Percentiles rank a stretch among this genome's conserved stretches.
These are phyloP conservation scores for Atta cephalotes DNA, from an alignment of 1,140 invertebrate genomes.

Conservation along the genomic window DNA sequence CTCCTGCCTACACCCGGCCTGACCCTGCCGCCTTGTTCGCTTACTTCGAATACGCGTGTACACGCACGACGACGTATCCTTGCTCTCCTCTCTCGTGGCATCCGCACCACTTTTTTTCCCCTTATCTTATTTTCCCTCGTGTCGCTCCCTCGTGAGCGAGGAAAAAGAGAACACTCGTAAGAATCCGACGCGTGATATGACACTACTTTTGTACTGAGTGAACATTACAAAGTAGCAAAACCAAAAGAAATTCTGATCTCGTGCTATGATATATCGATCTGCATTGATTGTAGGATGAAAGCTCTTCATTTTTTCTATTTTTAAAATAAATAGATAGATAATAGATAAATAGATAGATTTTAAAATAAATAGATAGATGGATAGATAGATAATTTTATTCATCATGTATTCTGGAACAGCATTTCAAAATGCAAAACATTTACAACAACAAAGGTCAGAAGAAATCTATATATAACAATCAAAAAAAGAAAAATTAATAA, in stretches of 20 bases:
- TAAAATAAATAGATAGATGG: not conserved
- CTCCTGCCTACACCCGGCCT: conserved; percentile 80
- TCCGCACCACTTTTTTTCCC: conserved; percentile 15
- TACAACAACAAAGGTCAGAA: too few species aligned
- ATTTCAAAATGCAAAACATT: too few species aligned
- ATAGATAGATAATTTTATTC: too few species aligned
- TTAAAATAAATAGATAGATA: not conserved
- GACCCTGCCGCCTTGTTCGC: conserved; percentile 76
- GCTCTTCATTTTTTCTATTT: not conserved
- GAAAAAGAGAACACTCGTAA: conserved; percentile 26
- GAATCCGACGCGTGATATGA: not conserved
- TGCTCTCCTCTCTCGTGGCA: not conserved
- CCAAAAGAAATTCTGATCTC: not conserved
- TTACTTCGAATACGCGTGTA: conserved; percentile 63
- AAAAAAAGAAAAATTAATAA: too few species aligned
- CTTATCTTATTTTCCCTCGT: conserved; percentile 18
- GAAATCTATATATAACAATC: too few species aligned
- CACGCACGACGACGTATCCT: conserved; percentile 54
- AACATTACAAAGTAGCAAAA: not conserved
- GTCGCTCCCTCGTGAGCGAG: conserved; percentile 29
- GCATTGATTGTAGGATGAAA: not conserved
- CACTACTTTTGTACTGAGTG: not conserved
- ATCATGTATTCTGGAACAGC: too few species aligned
- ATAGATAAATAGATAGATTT: not conserved
- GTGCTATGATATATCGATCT: not conserved